A percentile compares a stretch with the other conserved stretches of the same genome.
Conservation (phyloP, 1,140 invertebrate genomes). For the Philaenus spumarius region DNA sequence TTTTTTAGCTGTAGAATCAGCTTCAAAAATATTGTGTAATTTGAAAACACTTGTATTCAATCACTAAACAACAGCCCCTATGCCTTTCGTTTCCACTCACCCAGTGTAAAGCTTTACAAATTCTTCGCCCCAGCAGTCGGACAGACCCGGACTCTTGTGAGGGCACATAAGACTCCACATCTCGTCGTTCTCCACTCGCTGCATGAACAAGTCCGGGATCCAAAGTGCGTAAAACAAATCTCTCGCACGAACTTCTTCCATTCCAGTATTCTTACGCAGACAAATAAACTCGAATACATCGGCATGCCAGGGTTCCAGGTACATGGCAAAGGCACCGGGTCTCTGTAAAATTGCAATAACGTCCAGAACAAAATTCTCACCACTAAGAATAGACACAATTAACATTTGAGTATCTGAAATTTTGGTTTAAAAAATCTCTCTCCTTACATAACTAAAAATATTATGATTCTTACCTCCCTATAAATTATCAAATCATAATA, state of each 20-base stretch:
- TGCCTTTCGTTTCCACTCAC: no score
- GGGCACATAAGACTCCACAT: conserved; percentile 98
- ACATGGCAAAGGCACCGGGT: conserved; percentile 98
- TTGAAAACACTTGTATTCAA: no score
- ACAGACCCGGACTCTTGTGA: conserved; percentile 81
- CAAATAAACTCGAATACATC: conserved; percentile 96
- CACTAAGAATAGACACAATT: no score
- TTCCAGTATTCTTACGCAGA: conserved; percentile 88
- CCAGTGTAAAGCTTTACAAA: conserved; percentile 86
- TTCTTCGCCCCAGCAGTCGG: conserved; percentile 90
- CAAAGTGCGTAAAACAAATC: conserved; percentile 98
- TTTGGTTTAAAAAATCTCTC: no score
- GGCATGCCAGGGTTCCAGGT: conserved; percentile 98
- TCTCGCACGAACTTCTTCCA: conserved; percentile 86
- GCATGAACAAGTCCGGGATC: conserved; percentile 99
- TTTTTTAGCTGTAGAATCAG: no score
- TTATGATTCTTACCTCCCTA: no score
- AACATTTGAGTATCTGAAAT: no score
- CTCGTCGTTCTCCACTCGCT: conserved; percentile 79
- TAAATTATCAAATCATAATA: no score
- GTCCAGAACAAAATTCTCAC: no score
- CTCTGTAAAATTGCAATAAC: conserved; percentile 45
- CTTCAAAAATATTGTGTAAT: no score
- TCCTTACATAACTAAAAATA: no score
- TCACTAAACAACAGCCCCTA: no score